Percentiles rank a stretch among this genome's conserved stretches.
These are phyloP conservation scores for Zaprionus gabonicus DNA, from an alignment of 1,140 invertebrate species.

Conservation along the genomic window DNA sequence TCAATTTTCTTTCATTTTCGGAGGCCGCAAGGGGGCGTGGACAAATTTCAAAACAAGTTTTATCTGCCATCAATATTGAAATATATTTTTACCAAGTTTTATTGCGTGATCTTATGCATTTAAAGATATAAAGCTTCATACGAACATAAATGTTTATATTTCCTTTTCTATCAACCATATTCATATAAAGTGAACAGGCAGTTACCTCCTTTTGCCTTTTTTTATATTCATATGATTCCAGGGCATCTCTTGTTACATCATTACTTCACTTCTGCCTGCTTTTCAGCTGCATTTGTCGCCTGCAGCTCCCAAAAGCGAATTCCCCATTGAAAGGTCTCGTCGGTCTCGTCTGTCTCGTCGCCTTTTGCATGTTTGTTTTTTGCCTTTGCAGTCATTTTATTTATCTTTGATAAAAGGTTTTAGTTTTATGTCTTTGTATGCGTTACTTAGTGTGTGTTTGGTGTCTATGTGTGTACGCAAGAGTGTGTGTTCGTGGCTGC, in stretches of 20 bases:
- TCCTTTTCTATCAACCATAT: no score
- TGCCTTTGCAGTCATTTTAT: conserved; percentile 65
- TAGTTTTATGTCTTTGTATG: conserved; percentile 40
- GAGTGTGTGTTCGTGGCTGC: conserved; percentile 15
- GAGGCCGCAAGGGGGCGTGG: neutral
- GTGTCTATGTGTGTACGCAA: conserved; percentile 5
- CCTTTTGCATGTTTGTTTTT: conserved; percentile 31
- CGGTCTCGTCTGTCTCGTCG: conserved; percentile 21
- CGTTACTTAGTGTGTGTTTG: conserved; percentile 9
- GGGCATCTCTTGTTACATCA: conserved; percentile 7
- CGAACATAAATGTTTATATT: no score
- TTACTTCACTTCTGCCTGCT: neutral
- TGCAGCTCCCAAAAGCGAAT: conserved; percentile 33
- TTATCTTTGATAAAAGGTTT: conserved; percentile 82
- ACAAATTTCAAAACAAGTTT: neutral
- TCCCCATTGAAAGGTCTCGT: conserved; percentile 25
- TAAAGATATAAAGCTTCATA: neutral
- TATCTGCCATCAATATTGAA: neutral
- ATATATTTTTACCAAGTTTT: neutral
- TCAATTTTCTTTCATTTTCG: no score
- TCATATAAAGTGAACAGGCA: no score
- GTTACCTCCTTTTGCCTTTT: no score
- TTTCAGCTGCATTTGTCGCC: conserved; percentile 51
- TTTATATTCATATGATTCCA: neutral
- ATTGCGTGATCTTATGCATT: neutral